Evolutionary conservation across 1,140 invertebrate genomes (phyloP).

Genomic region (Tetranychus cinnabarinus): DNA sequence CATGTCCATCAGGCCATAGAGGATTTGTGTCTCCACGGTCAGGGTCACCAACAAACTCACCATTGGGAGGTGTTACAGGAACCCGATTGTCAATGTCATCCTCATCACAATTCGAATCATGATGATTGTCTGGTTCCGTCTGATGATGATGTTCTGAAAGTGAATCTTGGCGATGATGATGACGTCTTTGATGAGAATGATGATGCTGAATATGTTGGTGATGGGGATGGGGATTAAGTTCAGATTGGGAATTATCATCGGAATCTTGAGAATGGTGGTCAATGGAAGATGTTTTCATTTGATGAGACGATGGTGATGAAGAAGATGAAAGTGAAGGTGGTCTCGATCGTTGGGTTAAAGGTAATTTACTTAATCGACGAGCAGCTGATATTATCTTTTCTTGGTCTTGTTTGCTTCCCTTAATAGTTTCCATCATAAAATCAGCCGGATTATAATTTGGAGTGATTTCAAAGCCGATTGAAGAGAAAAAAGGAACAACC

Average conservation of each 20-base stretch:
- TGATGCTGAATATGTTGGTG: not conserved
- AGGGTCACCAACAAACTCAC: not conserved
- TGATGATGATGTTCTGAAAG: not conserved
- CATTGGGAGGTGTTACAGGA: not conserved
- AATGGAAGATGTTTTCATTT: not conserved
- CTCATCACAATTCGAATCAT: not conserved
- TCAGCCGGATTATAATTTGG: constrained; percentile 66
- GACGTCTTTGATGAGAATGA: not conserved
- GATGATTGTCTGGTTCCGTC: not conserved
- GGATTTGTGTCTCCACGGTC: too few species aligned
- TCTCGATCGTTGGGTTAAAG: not conserved
- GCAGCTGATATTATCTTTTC: constrained; percentile 42
- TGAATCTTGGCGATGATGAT: not conserved
- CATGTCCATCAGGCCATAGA: not conserved
- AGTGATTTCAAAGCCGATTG: constrained; percentile 42
- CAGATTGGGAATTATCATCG: not conserved
- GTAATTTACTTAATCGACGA: constrained; percentile 21
- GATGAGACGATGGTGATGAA: not conserved
- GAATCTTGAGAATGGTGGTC: not conserved
- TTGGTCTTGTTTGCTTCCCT: constrained; percentile 37
- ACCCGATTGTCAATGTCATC: not conserved
- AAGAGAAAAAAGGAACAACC: constrained; percentile 48
- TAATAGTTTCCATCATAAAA: constrained; percentile 37
- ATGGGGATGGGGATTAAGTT: not conserved
- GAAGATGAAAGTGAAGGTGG: constrained; percentile 1